Evolutionary conservation across 2,888 invertebrate species (phyloP), one percentile per base, ranked within the genome.

Genomic region (Drosophila koepferae): DNA sequence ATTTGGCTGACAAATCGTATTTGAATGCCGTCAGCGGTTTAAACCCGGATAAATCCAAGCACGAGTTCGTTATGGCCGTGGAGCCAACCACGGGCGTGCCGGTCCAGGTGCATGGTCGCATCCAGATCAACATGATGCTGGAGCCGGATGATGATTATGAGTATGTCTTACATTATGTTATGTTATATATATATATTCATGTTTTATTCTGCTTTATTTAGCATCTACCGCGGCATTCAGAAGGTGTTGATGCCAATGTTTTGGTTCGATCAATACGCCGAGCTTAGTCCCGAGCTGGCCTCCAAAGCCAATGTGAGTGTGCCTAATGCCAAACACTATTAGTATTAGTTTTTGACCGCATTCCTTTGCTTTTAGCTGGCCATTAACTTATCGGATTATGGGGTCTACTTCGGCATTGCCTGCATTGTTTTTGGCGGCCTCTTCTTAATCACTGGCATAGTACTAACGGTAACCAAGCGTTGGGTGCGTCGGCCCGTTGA

Each of bases 31-130:
- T 98, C 0, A 93, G 93, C 0, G 97, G 97, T 0, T 92, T 98
- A 89, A 89, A 94, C 0, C 97, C 98, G 0, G 93, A 94, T 0
- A 93, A 94, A 58, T 93, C 94, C 0, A 92, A 94, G 67, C 96
- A 97, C 92, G 94, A 95, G 90, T 96, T 97, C 92, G 92, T 92
- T 12, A 89, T 97, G 41, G 93, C 95, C 18, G 91, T 98, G 54
- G 97, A 98, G 93, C 96, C 97, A 84, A 94, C 91, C 75, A 96
- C 96, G 7, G 97, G 97, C 2, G 95, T 97, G 90, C 97, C 98
- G n/a, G 92, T 98, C 53, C 90, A 94, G 60, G 96, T 97, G 2
- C 92, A 94, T 58, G 98, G 96, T 1, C 95, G 96, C 83, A 92
- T 98, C 61, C 98, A 98, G 93, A 95, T 98, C 74, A 98, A 97